Conservation (phyloP, 2,888 invertebrate species). For the Acronicta psi region DNA sequence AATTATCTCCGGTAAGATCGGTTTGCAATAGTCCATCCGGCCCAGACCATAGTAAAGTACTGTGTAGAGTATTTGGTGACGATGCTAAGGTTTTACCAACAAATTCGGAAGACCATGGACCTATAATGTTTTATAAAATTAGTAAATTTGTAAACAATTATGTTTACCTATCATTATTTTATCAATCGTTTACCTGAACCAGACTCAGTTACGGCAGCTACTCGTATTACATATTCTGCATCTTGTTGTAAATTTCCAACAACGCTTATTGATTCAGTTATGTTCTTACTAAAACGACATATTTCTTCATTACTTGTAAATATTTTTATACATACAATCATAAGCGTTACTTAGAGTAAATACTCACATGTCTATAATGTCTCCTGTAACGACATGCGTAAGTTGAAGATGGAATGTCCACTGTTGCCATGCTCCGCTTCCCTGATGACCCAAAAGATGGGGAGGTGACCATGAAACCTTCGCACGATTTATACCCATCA, state of each 20-base stretch:
- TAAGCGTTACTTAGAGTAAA: neutral
- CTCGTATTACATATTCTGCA: slow-evolving; percentile 93
- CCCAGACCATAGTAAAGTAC: slow-evolving; percentile 93
- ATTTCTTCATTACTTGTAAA: neutral
- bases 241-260: slow-evolving; percentile 92
- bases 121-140: slow-evolving; percentile 67
- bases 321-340: neutral
- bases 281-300: slow-evolving; percentile 73
- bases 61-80: slow-evolving; percentile 87
- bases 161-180: neutral
- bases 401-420: slow-evolving; percentile 94
- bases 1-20: slow-evolving; percentile 94
- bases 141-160: neutral
- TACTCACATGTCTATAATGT: slow-evolving; percentile 76
- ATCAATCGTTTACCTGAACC: slow-evolving; percentile 85
- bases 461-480: slow-evolving; percentile 95
- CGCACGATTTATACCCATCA: slow-evolving; percentile 93
- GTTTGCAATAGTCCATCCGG: slow-evolving; percentile 93
- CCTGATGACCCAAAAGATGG: slow-evolving; percentile 92
- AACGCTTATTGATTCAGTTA: slow-evolving; percentile 90
- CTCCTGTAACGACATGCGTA: slow-evolving; percentile 83
- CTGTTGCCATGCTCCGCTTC: slow-evolving; percentile 91
- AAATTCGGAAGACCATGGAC: slow-evolving; percentile 94
- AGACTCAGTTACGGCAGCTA: slow-evolving; percentile 93
- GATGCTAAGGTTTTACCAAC: slow-evolving; percentile 91